A percentile compares a stretch with the other conserved stretches of the same genome.
Conservation (phyloP, 2,888 invertebrate species). For the Nemurella pictetii region DNA sequence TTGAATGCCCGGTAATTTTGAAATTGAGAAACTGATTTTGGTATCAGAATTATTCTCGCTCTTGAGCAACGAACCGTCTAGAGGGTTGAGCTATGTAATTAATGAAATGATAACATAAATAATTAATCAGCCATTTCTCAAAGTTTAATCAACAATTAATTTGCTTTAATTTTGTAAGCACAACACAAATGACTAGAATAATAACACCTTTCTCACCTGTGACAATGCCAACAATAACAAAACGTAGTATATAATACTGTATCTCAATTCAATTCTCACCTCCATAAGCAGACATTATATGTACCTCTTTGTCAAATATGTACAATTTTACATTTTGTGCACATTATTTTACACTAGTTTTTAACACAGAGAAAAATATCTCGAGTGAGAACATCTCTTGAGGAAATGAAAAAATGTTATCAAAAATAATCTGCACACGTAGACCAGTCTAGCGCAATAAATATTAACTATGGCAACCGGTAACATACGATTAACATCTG, state of each 20-base stretch:
- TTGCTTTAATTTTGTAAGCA: constrained; percentile 25
- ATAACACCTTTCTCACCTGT: constrained; percentile 27
- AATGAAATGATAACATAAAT: not conserved
- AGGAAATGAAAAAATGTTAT: not conserved
- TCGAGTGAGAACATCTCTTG: constrained; percentile 3
- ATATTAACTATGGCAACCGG: not conserved
- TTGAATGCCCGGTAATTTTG: constrained; percentile 1
- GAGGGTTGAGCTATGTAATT: not conserved
- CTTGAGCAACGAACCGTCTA: not conserved
- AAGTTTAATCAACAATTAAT: constrained; percentile 18
- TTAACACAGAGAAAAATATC: constrained; percentile 18
- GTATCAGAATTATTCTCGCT: not conserved
- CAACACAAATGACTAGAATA: constrained; percentile 31
- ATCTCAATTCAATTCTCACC: not conserved
- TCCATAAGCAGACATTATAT: not conserved
- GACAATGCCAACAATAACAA: constrained; percentile 28
- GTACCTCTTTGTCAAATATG: not conserved
- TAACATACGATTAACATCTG: not conserved
- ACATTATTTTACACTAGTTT: constrained; percentile 5
- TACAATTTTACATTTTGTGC: not conserved
- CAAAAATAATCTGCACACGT: not conserved
- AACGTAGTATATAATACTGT: constrained; percentile 26
- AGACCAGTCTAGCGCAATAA: not conserved
- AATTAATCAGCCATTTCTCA: not conserved
- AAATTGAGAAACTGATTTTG: not conserved